Percentiles rank a stretch among this genome's conserved stretches.
Evolutionary conservation across 2,888 invertebrate genomes (phyloP).

Genomic region (Acanthosepion pharaonis): DNA sequence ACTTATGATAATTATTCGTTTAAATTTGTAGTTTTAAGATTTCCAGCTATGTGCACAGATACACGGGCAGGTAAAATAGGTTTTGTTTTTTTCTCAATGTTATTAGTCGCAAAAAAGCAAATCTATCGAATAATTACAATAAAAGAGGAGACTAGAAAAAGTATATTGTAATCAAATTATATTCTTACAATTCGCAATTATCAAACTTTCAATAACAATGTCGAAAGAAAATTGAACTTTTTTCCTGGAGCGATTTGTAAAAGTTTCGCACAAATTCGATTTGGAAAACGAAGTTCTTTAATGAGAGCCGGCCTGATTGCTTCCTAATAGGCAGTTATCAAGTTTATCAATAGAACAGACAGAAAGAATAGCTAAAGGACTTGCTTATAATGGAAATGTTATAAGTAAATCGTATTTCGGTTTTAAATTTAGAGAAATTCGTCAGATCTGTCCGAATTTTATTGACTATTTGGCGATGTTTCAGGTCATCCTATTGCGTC

Average conservation of each 20-base stretch:
- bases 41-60: too few relatives aligned
- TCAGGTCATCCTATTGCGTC: background rate
- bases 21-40: too few relatives aligned
- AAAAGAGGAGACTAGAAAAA: background rate
- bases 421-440: background rate
- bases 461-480: background rate
- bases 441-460: background rate
- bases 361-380: background rate
- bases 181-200: background rate
- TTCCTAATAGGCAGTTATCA: background rate
- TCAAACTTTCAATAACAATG: background rate
- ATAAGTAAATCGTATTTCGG: background rate
- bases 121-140: background rate
- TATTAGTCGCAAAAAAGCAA: background rate
- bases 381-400: background rate
- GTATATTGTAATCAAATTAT: background rate
- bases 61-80: too few relatives aligned
- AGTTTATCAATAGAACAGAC: background rate
- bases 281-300: background rate
- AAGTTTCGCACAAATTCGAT: background rate
- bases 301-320: background rate
- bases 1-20: too few relatives aligned
- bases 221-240: constrained; percentile 33
- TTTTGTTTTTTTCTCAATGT: too few relatives aligned
- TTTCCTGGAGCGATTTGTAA: background rate